These are phyloP conservation scores for Syrista parreyssii DNA, from an alignment of 2,888 invertebrate genomes.

Conservation along the genomic window DNA sequence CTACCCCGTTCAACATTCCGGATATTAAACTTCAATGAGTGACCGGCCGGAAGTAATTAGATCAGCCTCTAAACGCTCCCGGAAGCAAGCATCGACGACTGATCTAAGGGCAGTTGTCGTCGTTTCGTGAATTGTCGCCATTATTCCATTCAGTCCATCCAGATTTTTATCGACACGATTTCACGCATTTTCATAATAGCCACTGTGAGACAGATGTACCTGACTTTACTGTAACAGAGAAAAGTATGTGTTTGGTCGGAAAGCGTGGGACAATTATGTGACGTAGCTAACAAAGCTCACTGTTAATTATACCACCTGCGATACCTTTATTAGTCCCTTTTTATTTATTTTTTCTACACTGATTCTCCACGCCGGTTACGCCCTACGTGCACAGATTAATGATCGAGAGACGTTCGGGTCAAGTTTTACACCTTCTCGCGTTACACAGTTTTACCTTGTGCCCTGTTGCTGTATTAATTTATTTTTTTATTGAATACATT, in stretches of 20 bases:
- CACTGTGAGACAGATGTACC: neutral
- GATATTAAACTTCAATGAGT: constrained; percentile 50
- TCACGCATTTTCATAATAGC: neutral
- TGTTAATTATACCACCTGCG: neutral
- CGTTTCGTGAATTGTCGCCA: neutral
- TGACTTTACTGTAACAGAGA: neutral
- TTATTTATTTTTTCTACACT: neutral
- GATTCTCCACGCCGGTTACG: neutral
- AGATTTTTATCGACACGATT: neutral
- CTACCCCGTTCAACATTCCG: constrained; percentile 34
- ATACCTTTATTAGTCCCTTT: neutral
- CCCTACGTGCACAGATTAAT: neutral
- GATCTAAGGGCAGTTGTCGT: constrained; percentile 2
- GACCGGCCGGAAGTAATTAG: constrained; percentile 57
- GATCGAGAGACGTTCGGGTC: neutral
- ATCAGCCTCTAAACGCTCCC: constrained; percentile 43
- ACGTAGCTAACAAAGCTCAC: neutral
- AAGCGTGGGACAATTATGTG: neutral
- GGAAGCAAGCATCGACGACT: constrained; percentile 25
- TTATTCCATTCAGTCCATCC: neutral
- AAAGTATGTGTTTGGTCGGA: neutral
- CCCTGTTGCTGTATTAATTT: neutral
- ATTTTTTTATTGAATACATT: neutral
- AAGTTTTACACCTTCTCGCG: neutral
- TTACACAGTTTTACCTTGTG: neutral